Evolutionary conservation across 2,113 vertebrate genomes (phyloP).

Genomic region (Rana temporaria): DNA sequence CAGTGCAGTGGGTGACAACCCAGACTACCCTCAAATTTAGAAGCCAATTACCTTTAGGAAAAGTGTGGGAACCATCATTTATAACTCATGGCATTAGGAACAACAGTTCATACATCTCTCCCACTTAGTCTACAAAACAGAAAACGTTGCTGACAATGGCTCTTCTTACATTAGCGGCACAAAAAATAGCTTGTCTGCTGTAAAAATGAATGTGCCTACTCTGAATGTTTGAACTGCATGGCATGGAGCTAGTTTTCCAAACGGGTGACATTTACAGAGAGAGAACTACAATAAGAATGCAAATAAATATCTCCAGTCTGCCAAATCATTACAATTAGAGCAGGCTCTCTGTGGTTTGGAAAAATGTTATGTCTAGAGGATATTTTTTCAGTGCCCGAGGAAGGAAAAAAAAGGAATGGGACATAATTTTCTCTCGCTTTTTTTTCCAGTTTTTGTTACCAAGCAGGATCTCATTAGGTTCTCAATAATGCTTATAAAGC

Average conservation of each 20-base stretch:
- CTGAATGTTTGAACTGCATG: not conserved
- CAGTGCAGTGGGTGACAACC: too few species aligned
- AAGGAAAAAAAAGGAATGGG: slow-evolving; percentile 5
- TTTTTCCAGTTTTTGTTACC: not conserved
- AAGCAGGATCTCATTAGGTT: slow-evolving; percentile 15
- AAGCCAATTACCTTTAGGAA: too few species aligned
- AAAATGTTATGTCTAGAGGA: slow-evolving; percentile 29
- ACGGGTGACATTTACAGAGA: slow-evolving; percentile 22
- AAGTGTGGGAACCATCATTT: too few species aligned
- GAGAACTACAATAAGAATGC: slow-evolving; percentile 17
- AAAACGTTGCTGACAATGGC: too few species aligned
- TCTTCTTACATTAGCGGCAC: too few species aligned
- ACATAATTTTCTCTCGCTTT: not conserved
- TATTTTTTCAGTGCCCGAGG: slow-evolving; percentile 26
- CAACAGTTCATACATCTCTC: too few species aligned
- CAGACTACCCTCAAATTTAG: too few species aligned
- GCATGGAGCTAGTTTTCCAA: slow-evolving; percentile 16
- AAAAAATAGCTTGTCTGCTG: not conserved
- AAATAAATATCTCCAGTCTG: slow-evolving; percentile 17
- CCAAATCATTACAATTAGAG: slow-evolving; percentile 23
- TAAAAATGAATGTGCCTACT: not conserved
- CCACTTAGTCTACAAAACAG: too few species aligned
- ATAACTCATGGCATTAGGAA: too few species aligned
- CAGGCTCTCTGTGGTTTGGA: slow-evolving; percentile 15
- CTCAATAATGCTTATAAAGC: slow-evolving; percentile 7